Conservation (phyloP, 2,888 invertebrate genomes). For the Latrodectus hesperus region DNA sequence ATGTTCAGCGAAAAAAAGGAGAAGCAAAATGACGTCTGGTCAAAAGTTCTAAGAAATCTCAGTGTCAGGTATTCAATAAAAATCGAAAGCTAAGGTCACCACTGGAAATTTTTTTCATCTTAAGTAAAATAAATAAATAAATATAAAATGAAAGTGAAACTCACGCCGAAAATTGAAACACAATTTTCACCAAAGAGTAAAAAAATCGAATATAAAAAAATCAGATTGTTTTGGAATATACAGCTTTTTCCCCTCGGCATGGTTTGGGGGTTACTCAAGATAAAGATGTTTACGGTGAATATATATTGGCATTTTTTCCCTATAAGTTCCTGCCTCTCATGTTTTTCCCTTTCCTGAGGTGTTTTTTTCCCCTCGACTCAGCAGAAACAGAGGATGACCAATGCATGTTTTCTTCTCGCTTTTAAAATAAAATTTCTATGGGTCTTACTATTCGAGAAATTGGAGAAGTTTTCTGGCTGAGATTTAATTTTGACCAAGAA, state of each 20-base stretch:
- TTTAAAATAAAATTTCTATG: not conserved
- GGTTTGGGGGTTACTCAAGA: conserved; percentile 8
- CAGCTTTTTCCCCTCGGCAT: conserved; percentile 6
- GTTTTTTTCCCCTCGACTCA: conserved; percentile 29
- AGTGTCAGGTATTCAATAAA: conserved; percentile 57
- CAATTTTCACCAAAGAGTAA: conserved; percentile 39
- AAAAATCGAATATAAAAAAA: conserved; percentile 19
- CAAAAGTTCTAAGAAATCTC: not conserved
- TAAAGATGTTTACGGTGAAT: conserved; percentile 63
- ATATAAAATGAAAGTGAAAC: conserved; percentile 52
- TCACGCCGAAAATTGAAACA: conserved; percentile 48
- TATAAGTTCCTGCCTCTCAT: no score
- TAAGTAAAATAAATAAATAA: conserved; percentile 59
- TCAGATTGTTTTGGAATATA: conserved; percentile 30
- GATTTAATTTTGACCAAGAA: conserved; percentile 17
- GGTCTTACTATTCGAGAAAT: not conserved
- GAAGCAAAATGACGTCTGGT: not conserved
- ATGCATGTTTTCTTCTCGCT: conserved; percentile 2
- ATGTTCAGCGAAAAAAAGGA: not conserved
- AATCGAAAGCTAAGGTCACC: conserved; percentile 36
- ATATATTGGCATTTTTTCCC: conserved; percentile 65
- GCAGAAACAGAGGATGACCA: conserved; percentile 37
- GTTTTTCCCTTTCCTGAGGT: not conserved
- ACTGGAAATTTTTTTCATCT: not conserved
- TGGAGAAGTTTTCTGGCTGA: not conserved